These are phyloP conservation scores for Pseudeuparius sepicola DNA, from an alignment of 2,888 invertebrate genomes.

Conservation along the genomic window DNA sequence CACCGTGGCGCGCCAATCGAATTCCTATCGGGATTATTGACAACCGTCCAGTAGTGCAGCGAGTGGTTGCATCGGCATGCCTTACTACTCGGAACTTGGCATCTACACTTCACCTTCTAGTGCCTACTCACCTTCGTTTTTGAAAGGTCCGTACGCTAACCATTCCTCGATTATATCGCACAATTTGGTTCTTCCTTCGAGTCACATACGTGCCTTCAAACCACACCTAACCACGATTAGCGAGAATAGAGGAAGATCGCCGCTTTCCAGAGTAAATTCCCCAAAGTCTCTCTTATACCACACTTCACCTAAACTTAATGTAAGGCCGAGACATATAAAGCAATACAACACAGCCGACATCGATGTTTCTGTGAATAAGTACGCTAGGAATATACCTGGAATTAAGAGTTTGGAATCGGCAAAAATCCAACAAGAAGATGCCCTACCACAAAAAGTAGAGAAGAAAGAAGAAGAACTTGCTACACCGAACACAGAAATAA, in stretches of 20 bases:
- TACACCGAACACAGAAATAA: conserved; percentile 42
- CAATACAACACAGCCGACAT: conserved; percentile 83
- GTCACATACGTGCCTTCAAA: conserved; percentile 47
- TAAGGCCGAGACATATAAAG: conserved; percentile 62
- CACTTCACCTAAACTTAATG: conserved; percentile 39
- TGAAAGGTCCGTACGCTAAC: conserved; percentile 46
- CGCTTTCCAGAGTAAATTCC: conserved; percentile 43
- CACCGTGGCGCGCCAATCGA: too few species aligned
- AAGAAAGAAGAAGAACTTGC: conserved; percentile 37
- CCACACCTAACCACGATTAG: conserved; percentile 68
- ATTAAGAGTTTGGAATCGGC: background rate
- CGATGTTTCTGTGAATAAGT: conserved; percentile 65
- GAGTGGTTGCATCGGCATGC: conserved; percentile 52
- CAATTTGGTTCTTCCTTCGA: conserved; percentile 28
- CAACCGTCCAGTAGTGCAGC: too few species aligned
- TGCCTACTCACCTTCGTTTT: conserved; percentile 44
- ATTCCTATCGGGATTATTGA: too few species aligned
- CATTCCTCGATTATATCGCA: conserved; percentile 37
- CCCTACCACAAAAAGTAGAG: conserved; percentile 12
- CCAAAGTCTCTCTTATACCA: conserved; percentile 45
- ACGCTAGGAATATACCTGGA: conserved; percentile 36
- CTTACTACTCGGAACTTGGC: conserved; percentile 52
- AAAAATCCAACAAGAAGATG: background rate
- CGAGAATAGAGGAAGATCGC: conserved; percentile 44
- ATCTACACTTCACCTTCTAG: conserved; percentile 49